Conservation (phyloP, 2,888 invertebrate genomes). For the Acleris sparsana region DNA sequence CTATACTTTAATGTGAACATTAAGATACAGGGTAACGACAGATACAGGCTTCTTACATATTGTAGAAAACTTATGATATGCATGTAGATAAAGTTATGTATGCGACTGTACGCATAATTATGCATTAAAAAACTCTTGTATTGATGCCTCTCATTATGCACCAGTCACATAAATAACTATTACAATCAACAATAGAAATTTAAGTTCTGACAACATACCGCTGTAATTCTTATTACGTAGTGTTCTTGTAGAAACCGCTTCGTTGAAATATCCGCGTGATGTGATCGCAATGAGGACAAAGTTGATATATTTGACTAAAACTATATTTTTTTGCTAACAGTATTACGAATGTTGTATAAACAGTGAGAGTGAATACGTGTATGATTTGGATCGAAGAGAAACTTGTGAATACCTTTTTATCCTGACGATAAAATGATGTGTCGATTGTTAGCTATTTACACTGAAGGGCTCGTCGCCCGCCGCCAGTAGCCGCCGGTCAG, state of each 20-base stretch:
- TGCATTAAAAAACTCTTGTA: too few species aligned
- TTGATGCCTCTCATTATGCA: too few species aligned
- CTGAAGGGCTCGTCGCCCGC: conserved; percentile 31
- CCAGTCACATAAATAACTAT: too few species aligned
- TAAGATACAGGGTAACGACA: too few species aligned
- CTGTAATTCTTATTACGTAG: conserved; percentile 19
- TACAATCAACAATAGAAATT: conserved; percentile 21
- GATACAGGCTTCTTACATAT: too few species aligned
- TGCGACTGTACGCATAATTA: too few species aligned
- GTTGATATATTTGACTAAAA: conserved; percentile 49
- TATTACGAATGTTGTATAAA: conserved; percentile 62
- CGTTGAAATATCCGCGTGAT: conserved; percentile 10
- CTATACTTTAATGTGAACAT: too few species aligned
- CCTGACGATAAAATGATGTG: conserved; percentile 38
- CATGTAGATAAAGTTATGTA: too few species aligned
- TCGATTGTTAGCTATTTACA: conserved; percentile 43
- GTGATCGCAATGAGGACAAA: conserved; percentile 12
- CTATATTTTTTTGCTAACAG: conserved; percentile 62
- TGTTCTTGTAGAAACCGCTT: conserved; percentile 18
- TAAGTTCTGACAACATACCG: conserved; percentile 22
- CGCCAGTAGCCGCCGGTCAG: conserved; percentile 41
- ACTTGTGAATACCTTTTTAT: conserved; percentile 21
- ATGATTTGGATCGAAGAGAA: conserved; percentile 19
- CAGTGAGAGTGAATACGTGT: conserved; percentile 38
- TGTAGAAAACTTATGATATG: too few species aligned